Base-by-base conservation (phyloP, 2,797 vertebrate species). In the Selene dorsalis region DNA sequence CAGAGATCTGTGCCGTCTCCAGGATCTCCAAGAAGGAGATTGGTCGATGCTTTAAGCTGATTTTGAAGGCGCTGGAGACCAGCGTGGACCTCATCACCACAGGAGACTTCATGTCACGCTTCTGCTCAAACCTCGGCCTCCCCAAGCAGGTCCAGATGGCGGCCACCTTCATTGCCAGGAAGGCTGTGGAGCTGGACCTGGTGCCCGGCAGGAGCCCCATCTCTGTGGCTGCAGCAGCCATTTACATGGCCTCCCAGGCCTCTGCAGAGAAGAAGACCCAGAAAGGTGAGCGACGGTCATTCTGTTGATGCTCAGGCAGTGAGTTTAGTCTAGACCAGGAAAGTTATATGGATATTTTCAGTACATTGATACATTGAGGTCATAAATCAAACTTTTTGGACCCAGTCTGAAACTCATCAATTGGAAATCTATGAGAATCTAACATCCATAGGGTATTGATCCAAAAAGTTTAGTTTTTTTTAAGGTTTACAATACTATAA, bases 1-100 rank as follows among this genome's bases (percentile, higher is more conserved):
- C 55, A 99, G 98, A 99, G 94, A 99, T 99, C 90, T 99, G 98
- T 63, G 98, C 98, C 0, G 98, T 99, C 69, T 99, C 98, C 79
- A 94, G 98, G 72, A 99, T 99, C 94, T 99, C 98, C 47, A 99
- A 99, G 94, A 99, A 99, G 85, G 98, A 99, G 95, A 99, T 99
- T 38, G 97, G 98, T 16, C 94, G 97, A 20, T 99, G 98, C 90
- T 99, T 99, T 88, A 99, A 98, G 80, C 85, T 95, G 62, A 95
- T 95, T 91, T 93, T 99, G 92, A 99, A 99, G 93, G 98, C 98
- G 17, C 93, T 99, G 57, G 98, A 99, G 95, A 99, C 98, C 53
- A 99, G 98, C 18, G 98, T 99, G 88, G 98, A 99, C 93, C 95
- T 99, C 89, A 99, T 99, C 91, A 99, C 98, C 82, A 98, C 98